Percentiles rank a stretch among this genome's conserved stretches.
Evolutionary conservation across 2,888 invertebrate species (phyloP).

Genomic region (Xanthia togata): DNA sequence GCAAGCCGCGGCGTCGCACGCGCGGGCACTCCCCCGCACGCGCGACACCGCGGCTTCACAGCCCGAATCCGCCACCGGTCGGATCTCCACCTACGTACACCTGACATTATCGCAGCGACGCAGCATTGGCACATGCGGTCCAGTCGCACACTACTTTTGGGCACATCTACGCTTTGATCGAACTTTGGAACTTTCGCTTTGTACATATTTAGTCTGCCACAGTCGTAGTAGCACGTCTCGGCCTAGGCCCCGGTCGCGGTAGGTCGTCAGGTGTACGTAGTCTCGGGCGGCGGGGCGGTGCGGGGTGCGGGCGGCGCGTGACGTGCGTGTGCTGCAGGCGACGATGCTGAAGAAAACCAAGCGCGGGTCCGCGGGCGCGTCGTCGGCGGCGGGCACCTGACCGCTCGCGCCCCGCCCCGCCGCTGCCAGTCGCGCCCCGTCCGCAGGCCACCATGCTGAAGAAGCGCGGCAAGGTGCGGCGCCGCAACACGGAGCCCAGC

Average conservation of each 20-base stretch:
- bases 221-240: slow-evolving; percentile 55
- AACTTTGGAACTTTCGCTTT: slow-evolving; percentile 52
- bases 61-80: slow-evolving; percentile 64
- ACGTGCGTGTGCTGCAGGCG: slow-evolving; percentile 93
- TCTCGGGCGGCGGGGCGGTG: slow-evolving; percentile 57
- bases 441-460: slow-evolving; percentile 99
- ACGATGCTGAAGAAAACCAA: slow-evolving; percentile 99
- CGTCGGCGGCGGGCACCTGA: slow-evolving; percentile 90
- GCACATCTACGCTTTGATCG: slow-evolving; percentile 55
- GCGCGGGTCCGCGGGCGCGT: slow-evolving; percentile 97
- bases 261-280: slow-evolving; percentile 62
- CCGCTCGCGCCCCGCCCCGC: slow-evolving; percentile 77
- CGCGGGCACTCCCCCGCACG: slow-evolving; percentile 27
- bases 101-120: slow-evolving; percentile 58
- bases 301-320: slow-evolving; percentile 68
- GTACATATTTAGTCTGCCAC: slow-evolving; percentile 58
- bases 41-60: slow-evolving; percentile 63
- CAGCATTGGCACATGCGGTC: slow-evolving; percentile 47
- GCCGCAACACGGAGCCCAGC: slow-evolving; percentile 97
- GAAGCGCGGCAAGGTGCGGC: slow-evolving; percentile 99
- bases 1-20: slow-evolving; percentile 51
- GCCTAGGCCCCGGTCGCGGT: slow-evolving; percentile 26
- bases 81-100: slow-evolving; percentile 67
- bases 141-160: slow-evolving; percentile 45
- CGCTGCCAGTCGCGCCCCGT: slow-evolving; percentile 73